These are phyloP conservation scores for Magallana nippona DNA, from an alignment of 2,888 invertebrate genomes.

Conservation along the genomic window DNA sequence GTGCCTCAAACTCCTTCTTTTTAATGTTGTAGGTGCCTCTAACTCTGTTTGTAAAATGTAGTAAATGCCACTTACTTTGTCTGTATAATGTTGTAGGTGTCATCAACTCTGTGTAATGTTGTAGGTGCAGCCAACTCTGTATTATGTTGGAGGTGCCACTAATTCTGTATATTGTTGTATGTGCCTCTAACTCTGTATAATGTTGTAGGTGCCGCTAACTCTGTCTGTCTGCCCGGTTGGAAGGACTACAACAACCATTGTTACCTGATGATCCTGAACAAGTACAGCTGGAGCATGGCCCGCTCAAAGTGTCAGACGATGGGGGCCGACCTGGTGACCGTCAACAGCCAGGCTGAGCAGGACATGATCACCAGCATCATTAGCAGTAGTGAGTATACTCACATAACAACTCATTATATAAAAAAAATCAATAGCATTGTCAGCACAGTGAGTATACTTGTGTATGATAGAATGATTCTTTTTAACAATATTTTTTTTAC, in stretches of 20 bases:
- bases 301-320: constrained; percentile 58
- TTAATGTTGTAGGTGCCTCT: background rate
- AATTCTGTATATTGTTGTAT: background rate
- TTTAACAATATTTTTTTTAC: no score
- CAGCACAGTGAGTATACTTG: no score
- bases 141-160: background rate
- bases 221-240: constrained; percentile 67
- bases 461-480: no score
- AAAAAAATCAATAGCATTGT: no score
- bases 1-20: no score
- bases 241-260: constrained; percentile 62
- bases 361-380: constrained; percentile 65
- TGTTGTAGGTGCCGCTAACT: constrained; percentile 46
- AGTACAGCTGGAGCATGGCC: constrained; percentile 60
- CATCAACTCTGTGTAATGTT: no score
- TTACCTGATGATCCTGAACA: constrained; percentile 62
- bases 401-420: no score
- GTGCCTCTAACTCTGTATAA: no score
- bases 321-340: constrained; percentile 65
- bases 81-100: background rate
- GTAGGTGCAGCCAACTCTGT: no score
- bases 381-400: constrained; percentile 38
- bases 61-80: background rate
- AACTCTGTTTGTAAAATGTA: background rate
- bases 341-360: constrained; percentile 65